phyloP scores from a whole-genome alignment of 2,113 vertebrate species.

The Pseudopipra pipra region DNA sequence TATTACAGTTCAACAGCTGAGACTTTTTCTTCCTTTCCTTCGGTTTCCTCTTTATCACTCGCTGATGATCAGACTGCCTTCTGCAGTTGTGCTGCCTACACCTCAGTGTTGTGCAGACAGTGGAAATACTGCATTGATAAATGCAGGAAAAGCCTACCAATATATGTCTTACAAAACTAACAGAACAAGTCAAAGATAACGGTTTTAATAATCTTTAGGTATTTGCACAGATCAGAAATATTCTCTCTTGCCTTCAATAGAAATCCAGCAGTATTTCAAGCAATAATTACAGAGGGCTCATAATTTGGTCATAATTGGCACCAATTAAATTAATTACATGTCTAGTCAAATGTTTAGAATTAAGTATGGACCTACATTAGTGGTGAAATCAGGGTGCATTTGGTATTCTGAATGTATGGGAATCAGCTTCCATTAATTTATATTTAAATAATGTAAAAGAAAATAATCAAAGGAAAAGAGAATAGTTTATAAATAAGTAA shows the following conservation, averaged over 20 bases:
- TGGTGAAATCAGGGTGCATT: neutral
- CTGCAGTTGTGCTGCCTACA: neutral
- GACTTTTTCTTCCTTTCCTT: neutral
- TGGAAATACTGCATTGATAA: neutral
- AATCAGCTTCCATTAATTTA: neutral
- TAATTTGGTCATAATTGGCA: neutral
- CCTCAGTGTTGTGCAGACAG: neutral
- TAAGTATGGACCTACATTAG: neutral
- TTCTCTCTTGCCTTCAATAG: neutral
- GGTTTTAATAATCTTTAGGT: neutral
- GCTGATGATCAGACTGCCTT: neutral
- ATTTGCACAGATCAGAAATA: neutral
- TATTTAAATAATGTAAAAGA: conserved; percentile 3
- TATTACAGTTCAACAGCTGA: neutral
- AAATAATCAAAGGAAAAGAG: neutral
- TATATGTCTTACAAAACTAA: neutral
- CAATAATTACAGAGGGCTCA: neutral
- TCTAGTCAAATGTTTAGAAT: neutral
- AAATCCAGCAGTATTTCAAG: neutral
- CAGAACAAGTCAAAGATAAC: neutral
- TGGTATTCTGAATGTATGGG: neutral
- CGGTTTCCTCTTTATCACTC: neutral
- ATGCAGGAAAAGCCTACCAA: neutral
- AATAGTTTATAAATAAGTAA: neutral
- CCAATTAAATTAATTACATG: neutral